Conservation (phyloP, 2,797 vertebrate genomes). For the Botia almorhae region DNA sequence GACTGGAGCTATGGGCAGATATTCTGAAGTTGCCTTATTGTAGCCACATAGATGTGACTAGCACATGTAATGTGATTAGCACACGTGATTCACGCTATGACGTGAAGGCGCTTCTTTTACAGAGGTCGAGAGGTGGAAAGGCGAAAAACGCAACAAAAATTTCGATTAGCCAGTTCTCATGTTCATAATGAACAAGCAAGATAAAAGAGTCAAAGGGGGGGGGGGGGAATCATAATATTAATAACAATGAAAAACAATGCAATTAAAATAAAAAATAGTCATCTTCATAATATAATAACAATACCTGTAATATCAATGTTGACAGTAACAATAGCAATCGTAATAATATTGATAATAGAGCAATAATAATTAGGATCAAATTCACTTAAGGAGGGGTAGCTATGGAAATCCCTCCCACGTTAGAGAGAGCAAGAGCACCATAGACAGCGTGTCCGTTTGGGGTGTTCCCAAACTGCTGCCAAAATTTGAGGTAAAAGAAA, state of each 20-base stretch:
- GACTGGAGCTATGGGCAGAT: slow-evolving; percentile 31
- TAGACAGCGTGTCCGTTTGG: slow-evolving; percentile 82
- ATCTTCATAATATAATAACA: slow-evolving; percentile 73
- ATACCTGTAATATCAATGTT: slow-evolving; percentile 85
- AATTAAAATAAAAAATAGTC: slow-evolving; percentile 65
- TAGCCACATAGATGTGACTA: slow-evolving; percentile 30
- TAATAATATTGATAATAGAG: slow-evolving; percentile 85
- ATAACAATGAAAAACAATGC: slow-evolving; percentile 65
- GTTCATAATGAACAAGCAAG: slow-evolving; percentile 66
- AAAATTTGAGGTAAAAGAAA: slow-evolving; percentile 95
- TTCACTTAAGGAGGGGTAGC: slow-evolving; percentile 84
- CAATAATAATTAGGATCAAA: slow-evolving; percentile 83
- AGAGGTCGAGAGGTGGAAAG: slow-evolving; percentile 55
- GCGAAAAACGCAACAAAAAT: slow-evolving; percentile 49
- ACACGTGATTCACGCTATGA: not conserved
- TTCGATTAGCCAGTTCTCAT: slow-evolving; percentile 44
- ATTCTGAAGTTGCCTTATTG: slow-evolving; percentile 29
- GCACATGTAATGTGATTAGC: not conserved
- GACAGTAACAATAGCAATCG: slow-evolving; percentile 85
- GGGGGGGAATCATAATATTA: slow-evolving; percentile 64
- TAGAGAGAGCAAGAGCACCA: slow-evolving; percentile 94
- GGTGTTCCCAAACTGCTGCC: slow-evolving; percentile 81
- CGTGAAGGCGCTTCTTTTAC: slow-evolving; percentile 41
- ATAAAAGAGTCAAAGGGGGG: slow-evolving; percentile 73
- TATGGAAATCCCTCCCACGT: slow-evolving; percentile 84